Percentiles rank a stretch among this genome's conserved stretches.
These are phyloP conservation scores for Mus spicilegus DNA, from an alignment of 2,113 vertebrate genomes.

Conservation along the genomic window DNA sequence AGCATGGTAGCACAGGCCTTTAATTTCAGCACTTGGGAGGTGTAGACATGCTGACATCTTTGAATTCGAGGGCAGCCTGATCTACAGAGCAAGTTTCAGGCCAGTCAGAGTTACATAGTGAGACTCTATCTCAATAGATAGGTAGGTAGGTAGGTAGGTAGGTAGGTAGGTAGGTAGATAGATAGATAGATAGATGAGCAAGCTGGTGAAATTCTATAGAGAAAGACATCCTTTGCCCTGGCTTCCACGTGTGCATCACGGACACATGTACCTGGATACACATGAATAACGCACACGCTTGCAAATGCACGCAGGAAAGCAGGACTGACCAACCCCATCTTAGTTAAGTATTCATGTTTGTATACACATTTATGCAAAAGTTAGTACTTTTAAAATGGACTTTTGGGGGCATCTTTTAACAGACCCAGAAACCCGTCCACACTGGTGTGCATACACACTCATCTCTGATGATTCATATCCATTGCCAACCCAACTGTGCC, in stretches of 20 bases:
- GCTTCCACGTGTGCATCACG: neutral
- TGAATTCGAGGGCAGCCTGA: neutral
- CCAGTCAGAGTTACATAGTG: neutral
- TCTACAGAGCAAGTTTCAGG: neutral
- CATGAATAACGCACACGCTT: no score
- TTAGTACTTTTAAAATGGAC: neutral
- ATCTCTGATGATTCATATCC: neutral
- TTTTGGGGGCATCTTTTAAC: neutral
- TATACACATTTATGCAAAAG: neutral
- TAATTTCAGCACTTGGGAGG: neutral
- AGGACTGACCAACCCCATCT: accelerated
- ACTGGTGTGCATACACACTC: no score
- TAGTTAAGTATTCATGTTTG: neutral
- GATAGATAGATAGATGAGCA: neutral
- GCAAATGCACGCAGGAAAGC: neutral
- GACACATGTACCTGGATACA: neutral
- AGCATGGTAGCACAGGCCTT: neutral
- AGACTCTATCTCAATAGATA: neutral
- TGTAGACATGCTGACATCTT: neutral
- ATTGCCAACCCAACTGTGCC: neutral
- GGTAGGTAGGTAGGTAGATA: no score
- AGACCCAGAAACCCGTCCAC: neutral
- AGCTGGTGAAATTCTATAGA: neutral
- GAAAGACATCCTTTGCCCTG: neutral
- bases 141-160: no score